Evolutionary conservation across 2,888 invertebrate genomes (phyloP).

Genomic region (Ochropacha duplaris): DNA sequence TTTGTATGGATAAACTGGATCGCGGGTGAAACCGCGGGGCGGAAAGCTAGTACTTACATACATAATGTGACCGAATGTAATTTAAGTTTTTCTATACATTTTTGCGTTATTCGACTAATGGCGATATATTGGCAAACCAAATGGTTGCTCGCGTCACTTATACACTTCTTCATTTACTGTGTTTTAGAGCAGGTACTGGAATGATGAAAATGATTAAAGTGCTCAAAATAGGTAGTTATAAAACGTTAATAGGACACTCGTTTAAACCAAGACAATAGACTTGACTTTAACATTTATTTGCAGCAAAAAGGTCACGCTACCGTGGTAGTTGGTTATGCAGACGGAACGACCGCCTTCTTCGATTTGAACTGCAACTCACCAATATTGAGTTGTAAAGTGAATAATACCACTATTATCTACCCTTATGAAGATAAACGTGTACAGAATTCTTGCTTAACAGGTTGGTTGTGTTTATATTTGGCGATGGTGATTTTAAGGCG

Average conservation of each 20-base stretch:
- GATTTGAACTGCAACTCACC: slow-evolving; percentile 81
- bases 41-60: too few species aligned
- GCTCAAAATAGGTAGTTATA: neutral
- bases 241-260: neutral
- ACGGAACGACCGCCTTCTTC: slow-evolving; percentile 86
- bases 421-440: slow-evolving; percentile 84
- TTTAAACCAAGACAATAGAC: neutral
- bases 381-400: slow-evolving; percentile 63
- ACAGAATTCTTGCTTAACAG: slow-evolving; percentile 82
- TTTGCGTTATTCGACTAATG: too few species aligned
- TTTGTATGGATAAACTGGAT: too few species aligned
- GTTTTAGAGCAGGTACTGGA: slow-evolving; percentile 2
- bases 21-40: too few species aligned
- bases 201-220: neutral
- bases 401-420: slow-evolving; percentile 70
- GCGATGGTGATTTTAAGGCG: too few species aligned
- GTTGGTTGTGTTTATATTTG: slow-evolving; percentile 53
- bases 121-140: too few species aligned
- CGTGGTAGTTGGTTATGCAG: slow-evolving; percentile 86
- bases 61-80: too few species aligned
- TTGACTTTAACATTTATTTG: slow-evolving; percentile 26
- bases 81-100: too few species aligned
- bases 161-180: slow-evolving; percentile 1
- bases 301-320: slow-evolving; percentile 79
- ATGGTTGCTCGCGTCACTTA: too few species aligned